Evolutionary conservation across 2,797 vertebrate genomes (phyloP), one percentile per base, ranked within the genome.

Genomic region (Bradypodion ventrale): DNA sequence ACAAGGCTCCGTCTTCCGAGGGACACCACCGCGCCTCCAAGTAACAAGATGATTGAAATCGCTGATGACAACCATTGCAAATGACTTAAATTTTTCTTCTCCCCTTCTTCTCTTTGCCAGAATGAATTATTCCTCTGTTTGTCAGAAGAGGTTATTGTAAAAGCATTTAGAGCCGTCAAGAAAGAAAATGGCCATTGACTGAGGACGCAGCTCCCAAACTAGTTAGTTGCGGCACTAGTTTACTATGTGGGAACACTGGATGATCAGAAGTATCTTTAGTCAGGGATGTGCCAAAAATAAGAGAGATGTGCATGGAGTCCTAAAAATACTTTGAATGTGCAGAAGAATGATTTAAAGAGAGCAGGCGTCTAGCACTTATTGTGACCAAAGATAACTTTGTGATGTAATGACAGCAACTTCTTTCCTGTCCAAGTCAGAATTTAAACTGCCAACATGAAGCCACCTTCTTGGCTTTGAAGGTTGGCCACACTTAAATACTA

Each of bases 31-130:
- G 1, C 84, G 0, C 0, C 78, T 1, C 0, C 46, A 40, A 75
- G 21, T 42, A 63, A 75, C 85, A 37, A 37, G 72, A 70, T 3
- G 56, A 63, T 85, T 19, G 80, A 81, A 90, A 86, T 83, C 35
- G 0, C 4, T 32, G 84, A 32, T 59, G 92, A 44, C 88, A 63
- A 84, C 2, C 0, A 44, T 8, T 0, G 37, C 1, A 84, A 46
- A 42, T 35, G 72, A 89, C 65, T 91, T 60, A 19, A 90, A 90
- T 75, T 15, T 21, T 16, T 15, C 21, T 16, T 10, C 37, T 4
- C 80, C 77, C n/a, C 49, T 56, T 21, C 52, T 46, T 35, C 12
- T 49, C 52, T 89, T 89, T 80, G 74, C 86, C 52, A 73, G 46
- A 87, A 85, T 65, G 49, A 91, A 85, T 81, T 0, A 0, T 79